These are phyloP conservation scores for Syrphus vitripennis DNA, from an alignment of 2,888 invertebrate species.

Conservation along the genomic window DNA sequence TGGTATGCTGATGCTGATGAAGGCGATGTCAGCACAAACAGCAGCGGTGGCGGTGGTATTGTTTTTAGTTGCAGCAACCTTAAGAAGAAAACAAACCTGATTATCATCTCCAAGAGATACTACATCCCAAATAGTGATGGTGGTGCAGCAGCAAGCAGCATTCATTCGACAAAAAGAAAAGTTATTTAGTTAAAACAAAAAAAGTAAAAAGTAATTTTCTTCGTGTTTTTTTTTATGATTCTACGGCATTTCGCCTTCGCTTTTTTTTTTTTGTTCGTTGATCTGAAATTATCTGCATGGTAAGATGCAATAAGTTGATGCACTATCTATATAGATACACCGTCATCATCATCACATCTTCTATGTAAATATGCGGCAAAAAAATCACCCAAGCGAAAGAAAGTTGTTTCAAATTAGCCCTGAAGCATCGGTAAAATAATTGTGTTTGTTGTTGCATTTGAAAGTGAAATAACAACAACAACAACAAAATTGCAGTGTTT, in stretches of 20 bases:
- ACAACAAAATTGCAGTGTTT: background rate
- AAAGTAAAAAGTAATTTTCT: slow-evolving; percentile 26
- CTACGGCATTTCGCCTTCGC: slow-evolving; percentile 43
- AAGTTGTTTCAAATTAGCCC: slow-evolving; percentile 57
- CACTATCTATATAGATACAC: slow-evolving; percentile 19
- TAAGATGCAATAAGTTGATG: slow-evolving; percentile 48
- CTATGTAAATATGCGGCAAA: slow-evolving; percentile 48
- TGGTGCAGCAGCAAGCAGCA: slow-evolving; percentile 25
- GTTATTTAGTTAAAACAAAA: slow-evolving; percentile 31
- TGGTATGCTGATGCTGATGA: slow-evolving; percentile 4
- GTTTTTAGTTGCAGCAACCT: slow-evolving; percentile 51
- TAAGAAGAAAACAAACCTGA: slow-evolving; percentile 59
- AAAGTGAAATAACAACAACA: too few species aligned
- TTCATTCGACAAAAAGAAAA: slow-evolving; percentile 62
- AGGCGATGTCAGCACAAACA: background rate
- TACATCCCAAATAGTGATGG: slow-evolving; percentile 25
- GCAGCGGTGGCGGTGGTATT: slow-evolving; percentile 38
- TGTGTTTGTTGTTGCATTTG: slow-evolving; percentile 42
- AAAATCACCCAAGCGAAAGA: slow-evolving; percentile 55
- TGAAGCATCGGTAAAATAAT: slow-evolving; percentile 21
- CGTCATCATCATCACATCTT: background rate
- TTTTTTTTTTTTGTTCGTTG: slow-evolving; percentile 32
- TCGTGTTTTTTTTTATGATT: slow-evolving; percentile 16
- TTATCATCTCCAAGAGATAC: slow-evolving; percentile 60
- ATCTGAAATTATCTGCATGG: slow-evolving; percentile 66